phyloP scores from a whole-genome alignment of 2,797 vertebrate species.

The Falco rusticolus region DNA sequence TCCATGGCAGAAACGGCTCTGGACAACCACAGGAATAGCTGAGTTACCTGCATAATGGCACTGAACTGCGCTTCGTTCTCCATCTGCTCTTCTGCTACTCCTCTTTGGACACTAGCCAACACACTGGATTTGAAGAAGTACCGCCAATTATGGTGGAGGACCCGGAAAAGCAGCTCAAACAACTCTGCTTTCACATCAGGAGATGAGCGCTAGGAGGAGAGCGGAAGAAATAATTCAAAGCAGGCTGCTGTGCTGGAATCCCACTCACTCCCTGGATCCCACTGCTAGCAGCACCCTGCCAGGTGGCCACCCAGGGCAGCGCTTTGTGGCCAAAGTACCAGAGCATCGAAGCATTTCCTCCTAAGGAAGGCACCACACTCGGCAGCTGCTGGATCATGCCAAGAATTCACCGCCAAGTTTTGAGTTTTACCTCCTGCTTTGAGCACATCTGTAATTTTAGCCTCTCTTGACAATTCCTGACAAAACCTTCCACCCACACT shows the following conservation, averaged over 20 bases:
- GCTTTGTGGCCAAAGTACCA: background rate
- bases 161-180: conserved; percentile 94
- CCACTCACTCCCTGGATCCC: background rate
- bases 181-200: conserved; percentile 95
- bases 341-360: background rate
- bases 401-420: background rate
- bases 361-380: background rate
- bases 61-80: conserved; percentile 96
- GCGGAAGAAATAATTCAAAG: background rate
- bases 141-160: conserved; percentile 98
- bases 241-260: background rate
- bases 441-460: background rate
- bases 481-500: background rate
- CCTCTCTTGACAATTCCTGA: background rate
- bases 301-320: background rate
- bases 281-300: background rate
- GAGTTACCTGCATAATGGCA: conserved; percentile 93
- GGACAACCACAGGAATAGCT: accelerated
- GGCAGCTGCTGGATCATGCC: background rate
- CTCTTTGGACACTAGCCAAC: conserved; percentile 91
- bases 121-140: conserved; percentile 96
- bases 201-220: conserved; percentile 86
- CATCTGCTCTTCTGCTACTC: conserved; percentile 90
- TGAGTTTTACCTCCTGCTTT: background rate
- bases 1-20: background rate